Evolutionary conservation across 2,797 vertebrate species (phyloP).

Genomic region (Acanthiza pusilla): DNA sequence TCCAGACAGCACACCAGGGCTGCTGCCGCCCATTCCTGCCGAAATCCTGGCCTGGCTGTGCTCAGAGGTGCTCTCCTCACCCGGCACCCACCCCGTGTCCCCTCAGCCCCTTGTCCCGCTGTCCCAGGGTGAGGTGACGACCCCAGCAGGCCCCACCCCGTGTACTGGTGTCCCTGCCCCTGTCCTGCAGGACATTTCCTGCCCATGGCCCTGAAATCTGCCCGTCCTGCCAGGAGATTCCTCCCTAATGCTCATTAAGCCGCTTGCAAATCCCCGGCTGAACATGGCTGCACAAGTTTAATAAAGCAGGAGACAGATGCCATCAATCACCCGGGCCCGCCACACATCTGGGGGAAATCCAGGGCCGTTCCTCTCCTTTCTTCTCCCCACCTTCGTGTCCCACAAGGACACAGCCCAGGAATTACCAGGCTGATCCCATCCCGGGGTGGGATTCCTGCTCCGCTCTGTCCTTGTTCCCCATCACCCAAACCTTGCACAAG

Average conservation of each 20-base stretch:
- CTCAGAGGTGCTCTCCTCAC: rapidly evolving
- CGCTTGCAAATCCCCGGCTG: slow-evolving; percentile 77
- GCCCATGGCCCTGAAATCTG: slow-evolving; percentile 72
- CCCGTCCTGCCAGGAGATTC: slow-evolving; percentile 71
- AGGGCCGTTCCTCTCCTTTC: slow-evolving; percentile 19
- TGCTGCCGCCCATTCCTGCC: neutral
- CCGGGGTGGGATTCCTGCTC: neutral
- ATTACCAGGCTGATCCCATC: neutral
- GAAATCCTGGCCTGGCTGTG: rapidly evolving
- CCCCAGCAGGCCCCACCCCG: neutral
- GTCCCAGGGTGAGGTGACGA: neutral
- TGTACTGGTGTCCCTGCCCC: neutral
- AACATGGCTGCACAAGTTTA: slow-evolving; percentile 71
- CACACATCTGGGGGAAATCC: slow-evolving; percentile 65
- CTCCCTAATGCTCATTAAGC: slow-evolving; percentile 79
- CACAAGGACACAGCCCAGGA: neutral
- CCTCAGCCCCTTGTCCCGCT: rapidly evolving
- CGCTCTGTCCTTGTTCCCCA: neutral
- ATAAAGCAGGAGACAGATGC: slow-evolving; percentile 78
- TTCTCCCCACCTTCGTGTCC: slow-evolving; percentile 18
- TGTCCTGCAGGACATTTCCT: slow-evolving; percentile 56
- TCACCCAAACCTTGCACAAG: neutral
- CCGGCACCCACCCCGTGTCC: neutral
- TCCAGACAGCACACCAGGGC: neutral
- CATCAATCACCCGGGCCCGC: slow-evolving; percentile 73